Evolutionary conservation across 2,113 vertebrate genomes (phyloP), one percentile per base, ranked within the genome.

Genomic region (Geothlypis trichas): DNA sequence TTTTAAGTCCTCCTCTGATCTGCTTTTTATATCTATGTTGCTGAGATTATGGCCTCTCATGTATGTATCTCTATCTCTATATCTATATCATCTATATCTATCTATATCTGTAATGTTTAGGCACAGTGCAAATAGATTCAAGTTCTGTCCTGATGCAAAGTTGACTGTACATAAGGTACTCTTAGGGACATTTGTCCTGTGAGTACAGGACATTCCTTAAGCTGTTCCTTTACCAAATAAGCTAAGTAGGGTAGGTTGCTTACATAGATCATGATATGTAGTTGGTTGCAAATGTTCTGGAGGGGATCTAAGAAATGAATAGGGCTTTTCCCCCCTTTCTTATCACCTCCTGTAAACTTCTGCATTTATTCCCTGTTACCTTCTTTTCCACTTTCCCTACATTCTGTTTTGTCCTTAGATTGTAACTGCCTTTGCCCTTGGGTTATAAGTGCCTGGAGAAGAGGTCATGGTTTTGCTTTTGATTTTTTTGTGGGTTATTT

Each of bases 261-360:
- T 37, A 54, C 3, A 35, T 28, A 75, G 31, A 26, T 62, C 22
- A 35, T 52, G 4, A 35, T 22, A 23, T 52, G 14, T 26, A 28
- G 31, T 20, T 51, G 6, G 3, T 41, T 82, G 21, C 31, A 52
- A 14, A 4, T 51, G 3, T 65, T 86, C 58, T 69, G 76, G 49
- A 83, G 35, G 23, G 17, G 18, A 59, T 33, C n/a, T 58, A 55
- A 78, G 52, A 88, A 78, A 79, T 23, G 0, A 26, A 63, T 39
- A 61, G 5, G 1, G 0, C 1, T 37, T 31, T 37, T 28, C 1
- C 0, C 0, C 3, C 21, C 24, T 2, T 10, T 39, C 30, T 63
- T 41, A 49, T 46, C 5, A 22, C 3, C 14, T 69, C 7, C 35
- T 77, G 9, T 42, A 47, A 68, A 42, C 10, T 31, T 76, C 39